phyloP scores from a whole-genome alignment of 2,888 invertebrate species.

The Hypomecis punctinalis region DNA sequence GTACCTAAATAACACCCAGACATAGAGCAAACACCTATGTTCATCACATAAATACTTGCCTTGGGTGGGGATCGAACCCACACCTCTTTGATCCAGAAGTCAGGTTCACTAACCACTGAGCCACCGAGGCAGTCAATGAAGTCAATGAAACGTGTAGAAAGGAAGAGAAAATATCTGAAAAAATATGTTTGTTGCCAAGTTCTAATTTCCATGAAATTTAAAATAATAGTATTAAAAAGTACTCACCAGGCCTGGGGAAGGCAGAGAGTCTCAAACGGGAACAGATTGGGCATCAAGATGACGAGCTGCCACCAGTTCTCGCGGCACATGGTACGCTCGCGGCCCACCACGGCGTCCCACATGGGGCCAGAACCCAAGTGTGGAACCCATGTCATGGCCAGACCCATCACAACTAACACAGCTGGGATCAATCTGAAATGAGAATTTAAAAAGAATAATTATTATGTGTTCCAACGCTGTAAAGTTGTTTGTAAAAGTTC shows the following conservation, averaged over 20 bases:
- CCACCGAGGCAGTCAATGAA: no score
- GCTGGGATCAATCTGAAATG: conserved; percentile 74
- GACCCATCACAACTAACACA: conserved; percentile 75
- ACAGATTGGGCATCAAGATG: conserved; percentile 75
- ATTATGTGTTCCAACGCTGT: not conserved
- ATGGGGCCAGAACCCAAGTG: conserved; percentile 77
- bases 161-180: no score
- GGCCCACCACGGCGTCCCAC: conserved; percentile 80
- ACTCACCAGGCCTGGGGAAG: conserved; percentile 79
- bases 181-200: no score
- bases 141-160: no score
- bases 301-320: conserved; percentile 80
- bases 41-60: no score
- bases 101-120: no score
- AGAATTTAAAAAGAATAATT: not conserved
- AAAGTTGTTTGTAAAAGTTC: no score
- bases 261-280: conserved; percentile 76
- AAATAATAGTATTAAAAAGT: not conserved
- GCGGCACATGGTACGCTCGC: conserved; percentile 74
- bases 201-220: no score
- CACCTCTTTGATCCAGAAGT: no score
- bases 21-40: no score
- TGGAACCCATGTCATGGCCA: conserved; percentile 81
- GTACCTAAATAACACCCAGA: no score
- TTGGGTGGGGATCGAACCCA: no score